A percentile compares a stretch with the other conserved stretches of the same genome.
Evolutionary conservation across 2,113 vertebrate genomes (phyloP).

Genomic region (Zosterops hypoxanthus): DNA sequence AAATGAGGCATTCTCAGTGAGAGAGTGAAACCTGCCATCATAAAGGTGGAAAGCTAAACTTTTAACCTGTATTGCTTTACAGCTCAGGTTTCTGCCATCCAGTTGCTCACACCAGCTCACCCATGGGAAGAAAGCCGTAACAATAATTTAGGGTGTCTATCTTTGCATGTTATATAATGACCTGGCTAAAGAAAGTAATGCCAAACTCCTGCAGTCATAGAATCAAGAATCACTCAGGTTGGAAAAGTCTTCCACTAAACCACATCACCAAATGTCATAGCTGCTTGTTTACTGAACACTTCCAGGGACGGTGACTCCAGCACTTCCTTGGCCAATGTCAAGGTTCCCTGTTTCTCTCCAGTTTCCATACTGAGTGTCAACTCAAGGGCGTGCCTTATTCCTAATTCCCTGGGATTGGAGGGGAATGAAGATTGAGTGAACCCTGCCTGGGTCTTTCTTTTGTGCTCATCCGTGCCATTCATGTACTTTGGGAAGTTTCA

Average conservation of each 20-base stretch:
- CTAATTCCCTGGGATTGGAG: not conserved
- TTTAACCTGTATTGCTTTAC: conserved; percentile 62
- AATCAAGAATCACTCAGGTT: not conserved
- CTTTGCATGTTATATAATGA: not conserved
- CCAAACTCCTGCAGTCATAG: not conserved
- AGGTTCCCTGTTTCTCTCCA: not conserved
- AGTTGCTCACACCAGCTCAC: conserved; percentile 16
- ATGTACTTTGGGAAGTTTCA: accelerated
- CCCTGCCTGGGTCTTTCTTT: not conserved
- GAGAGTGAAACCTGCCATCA: conserved; percentile 60
- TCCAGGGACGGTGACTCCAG: not conserved
- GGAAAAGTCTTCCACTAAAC: not conserved
- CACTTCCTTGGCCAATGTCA: not conserved
- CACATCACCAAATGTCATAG: not conserved
- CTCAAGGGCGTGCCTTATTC: not conserved
- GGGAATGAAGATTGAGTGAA: not conserved
- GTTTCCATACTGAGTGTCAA: not conserved
- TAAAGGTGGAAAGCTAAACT: conserved; percentile 72
- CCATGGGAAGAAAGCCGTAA: not conserved
- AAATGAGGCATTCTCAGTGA: conserved; percentile 70
- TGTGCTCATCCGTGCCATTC: not conserved
- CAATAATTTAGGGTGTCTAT: not conserved
- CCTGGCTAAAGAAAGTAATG: not conserved
- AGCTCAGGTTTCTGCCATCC: conserved; percentile 49
- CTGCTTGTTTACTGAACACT: not conserved